A percentile compares a stretch with the other conserved stretches of the same genome.
phyloP scores from a whole-genome alignment of 2,113 vertebrate species.

The Collichthys lucidus region DNA sequence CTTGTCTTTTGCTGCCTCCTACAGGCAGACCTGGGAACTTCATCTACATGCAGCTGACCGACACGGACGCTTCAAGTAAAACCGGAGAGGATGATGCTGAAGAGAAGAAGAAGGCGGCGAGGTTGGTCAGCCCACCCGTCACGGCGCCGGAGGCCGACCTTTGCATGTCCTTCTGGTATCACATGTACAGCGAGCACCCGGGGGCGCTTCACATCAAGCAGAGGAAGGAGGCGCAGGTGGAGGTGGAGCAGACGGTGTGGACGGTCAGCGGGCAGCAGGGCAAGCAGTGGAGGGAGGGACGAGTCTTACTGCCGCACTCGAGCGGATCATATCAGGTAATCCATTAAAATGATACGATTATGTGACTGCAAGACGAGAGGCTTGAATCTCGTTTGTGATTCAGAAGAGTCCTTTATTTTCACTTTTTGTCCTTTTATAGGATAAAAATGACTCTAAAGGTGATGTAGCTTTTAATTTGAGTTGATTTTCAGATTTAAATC shows the following conservation, averaged over 20 bases:
- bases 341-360: neutral
- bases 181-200: slow-evolving; percentile 85
- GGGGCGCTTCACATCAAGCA: slow-evolving; percentile 90
- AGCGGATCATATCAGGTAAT: slow-evolving; percentile 87
- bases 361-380: neutral
- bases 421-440: neutral
- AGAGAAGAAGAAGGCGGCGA: slow-evolving; percentile 83
- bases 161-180: slow-evolving; percentile 98
- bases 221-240: slow-evolving; percentile 79
- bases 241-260: slow-evolving; percentile 81
- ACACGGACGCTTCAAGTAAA: slow-evolving; percentile 36
- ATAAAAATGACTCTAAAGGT: neutral
- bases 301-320: slow-evolving; percentile 89
- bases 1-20: slow-evolving; percentile 55
- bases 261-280: slow-evolving; percentile 85
- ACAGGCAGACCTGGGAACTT: slow-evolving; percentile 92
- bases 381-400: neutral
- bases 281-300: slow-evolving; percentile 91
- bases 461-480: neutral
- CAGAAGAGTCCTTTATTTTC: neutral
- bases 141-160: slow-evolving; percentile 84
- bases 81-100: slow-evolving; percentile 55
- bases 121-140: slow-evolving; percentile 87
- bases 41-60: slow-evolving; percentile 88
- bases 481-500: no score